Evolutionary conservation across 1,140 invertebrate species (phyloP).

Genomic region (Drosophila teissieri): DNA sequence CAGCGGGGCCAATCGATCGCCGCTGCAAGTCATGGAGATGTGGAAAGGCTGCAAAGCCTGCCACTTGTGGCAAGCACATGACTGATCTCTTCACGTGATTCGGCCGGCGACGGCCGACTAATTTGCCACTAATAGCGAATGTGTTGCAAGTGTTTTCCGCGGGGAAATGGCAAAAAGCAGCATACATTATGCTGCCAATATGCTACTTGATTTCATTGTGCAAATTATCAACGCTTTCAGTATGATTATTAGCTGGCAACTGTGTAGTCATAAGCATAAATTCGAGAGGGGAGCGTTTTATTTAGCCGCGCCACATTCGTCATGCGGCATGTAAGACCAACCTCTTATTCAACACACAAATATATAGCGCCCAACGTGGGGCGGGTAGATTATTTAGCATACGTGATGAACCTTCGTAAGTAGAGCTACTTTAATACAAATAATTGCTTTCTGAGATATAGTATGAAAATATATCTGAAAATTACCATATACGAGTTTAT

Average conservation of each 20-base stretch:
- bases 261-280: background rate
- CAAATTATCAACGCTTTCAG: slow-evolving; percentile 36
- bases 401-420: no score
- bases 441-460: no score
- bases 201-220: slow-evolving; percentile 45
- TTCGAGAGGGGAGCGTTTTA: background rate
- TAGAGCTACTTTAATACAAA: no score
- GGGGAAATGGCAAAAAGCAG: slow-evolving; percentile 27
- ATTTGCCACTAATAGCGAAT: slow-evolving; percentile 42
- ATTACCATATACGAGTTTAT: no score
- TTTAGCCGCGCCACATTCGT: background rate
- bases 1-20: slow-evolving; percentile 17
- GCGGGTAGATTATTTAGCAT: no score
- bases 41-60: slow-evolving; percentile 22
- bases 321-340: slow-evolving; percentile 7
- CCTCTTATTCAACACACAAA: no score
- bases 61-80: slow-evolving; percentile 24
- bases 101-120: slow-evolving; percentile 15
- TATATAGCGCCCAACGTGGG: no score
- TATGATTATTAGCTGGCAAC: slow-evolving; percentile 13
- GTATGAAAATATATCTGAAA: no score
- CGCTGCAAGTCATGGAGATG: slow-evolving; percentile 15
- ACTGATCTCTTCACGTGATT: slow-evolving; percentile 19
- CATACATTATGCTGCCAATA: slow-evolving; percentile 15
- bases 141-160: slow-evolving; percentile 41